phyloP scores from a whole-genome alignment of 2,113 vertebrate genomes.

The Nansenia antarctica region DNA sequence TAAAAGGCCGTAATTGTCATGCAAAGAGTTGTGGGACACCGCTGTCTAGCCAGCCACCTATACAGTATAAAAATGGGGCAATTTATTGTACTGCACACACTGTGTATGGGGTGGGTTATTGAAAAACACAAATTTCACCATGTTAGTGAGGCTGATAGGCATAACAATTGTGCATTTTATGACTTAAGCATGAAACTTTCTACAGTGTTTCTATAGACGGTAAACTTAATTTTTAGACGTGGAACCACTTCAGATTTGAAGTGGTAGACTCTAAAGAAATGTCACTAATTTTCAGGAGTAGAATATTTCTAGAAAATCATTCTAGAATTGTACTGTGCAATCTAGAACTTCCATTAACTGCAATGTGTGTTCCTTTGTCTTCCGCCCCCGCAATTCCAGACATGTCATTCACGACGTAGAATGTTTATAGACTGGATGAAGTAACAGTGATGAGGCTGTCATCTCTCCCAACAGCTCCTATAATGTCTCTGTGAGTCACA shows the following conservation, averaged over 20 bases:
- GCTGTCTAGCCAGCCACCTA: neutral
- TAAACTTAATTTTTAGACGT: too few species aligned
- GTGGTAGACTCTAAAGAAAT: too few species aligned
- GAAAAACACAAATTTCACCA: neutral
- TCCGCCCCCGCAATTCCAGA: neutral
- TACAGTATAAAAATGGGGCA: neutral
- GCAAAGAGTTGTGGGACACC: neutral
- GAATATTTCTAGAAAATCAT: too few species aligned
- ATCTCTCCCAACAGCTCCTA: neutral
- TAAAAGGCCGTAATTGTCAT: conserved; percentile 5
- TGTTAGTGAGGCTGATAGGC: too few species aligned
- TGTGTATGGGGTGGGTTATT: conserved; percentile 14
- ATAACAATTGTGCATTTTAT: too few species aligned
- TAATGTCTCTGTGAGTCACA: conserved; percentile 11
- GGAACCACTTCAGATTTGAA: too few species aligned
- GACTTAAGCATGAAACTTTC: too few species aligned
- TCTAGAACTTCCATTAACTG: too few species aligned
- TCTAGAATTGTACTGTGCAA: too few species aligned
- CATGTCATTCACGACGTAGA: neutral
- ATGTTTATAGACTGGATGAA: conserved; percentile 8
- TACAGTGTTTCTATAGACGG: too few species aligned
- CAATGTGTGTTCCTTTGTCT: conserved; percentile 1
- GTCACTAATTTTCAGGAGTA: too few species aligned
- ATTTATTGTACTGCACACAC: neutral
- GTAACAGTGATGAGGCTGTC: conserved; percentile 17